A percentile compares a stretch with the other conserved stretches of the same genome.
These are phyloP conservation scores for Tiliacea aurago DNA, from an alignment of 2,888 invertebrate genomes.

Conservation along the genomic window DNA sequence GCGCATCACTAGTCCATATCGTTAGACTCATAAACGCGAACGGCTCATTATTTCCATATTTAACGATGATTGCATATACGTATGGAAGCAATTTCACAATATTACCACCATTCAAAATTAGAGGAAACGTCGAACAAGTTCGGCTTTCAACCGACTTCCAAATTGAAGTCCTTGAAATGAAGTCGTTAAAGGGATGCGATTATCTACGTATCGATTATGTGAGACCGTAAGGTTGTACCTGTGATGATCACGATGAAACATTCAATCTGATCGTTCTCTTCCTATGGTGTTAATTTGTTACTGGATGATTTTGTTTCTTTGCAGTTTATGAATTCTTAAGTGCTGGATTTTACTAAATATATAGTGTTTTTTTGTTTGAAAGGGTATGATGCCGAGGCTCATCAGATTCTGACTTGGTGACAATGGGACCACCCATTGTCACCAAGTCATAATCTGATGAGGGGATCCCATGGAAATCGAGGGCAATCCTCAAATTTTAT, in stretches of 20 bases:
- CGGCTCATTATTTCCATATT: conserved; percentile 83
- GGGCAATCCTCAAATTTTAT: no score
- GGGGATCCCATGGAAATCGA: no score
- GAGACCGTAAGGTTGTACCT: neutral
- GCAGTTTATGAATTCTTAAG: no score
- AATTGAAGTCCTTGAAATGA: conserved; percentile 45
- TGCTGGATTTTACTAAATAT: neutral
- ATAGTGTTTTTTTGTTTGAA: no score
- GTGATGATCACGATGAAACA: neutral
- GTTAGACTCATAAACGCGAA: conserved; percentile 77
- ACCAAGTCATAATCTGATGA: no score
- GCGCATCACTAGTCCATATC: conserved; percentile 67
- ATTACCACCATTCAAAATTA: conserved; percentile 64
- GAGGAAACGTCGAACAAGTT: conserved; percentile 47
- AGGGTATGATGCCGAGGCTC: no score
- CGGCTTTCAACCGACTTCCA: conserved; percentile 30
- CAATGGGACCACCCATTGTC: no score
- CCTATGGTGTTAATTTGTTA: neutral
- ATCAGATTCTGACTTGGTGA: no score
- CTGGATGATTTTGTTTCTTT: no score
- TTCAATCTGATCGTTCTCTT: neutral
- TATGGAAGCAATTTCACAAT: conserved; percentile 69
- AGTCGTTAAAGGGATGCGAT: conserved; percentile 21
- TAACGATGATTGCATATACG: conserved; percentile 82
- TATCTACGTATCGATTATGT: conserved; percentile 35